Evolutionary conservation across 2,113 vertebrate genomes (phyloP).

Genomic region (Periophthalmus modestus): DNA sequence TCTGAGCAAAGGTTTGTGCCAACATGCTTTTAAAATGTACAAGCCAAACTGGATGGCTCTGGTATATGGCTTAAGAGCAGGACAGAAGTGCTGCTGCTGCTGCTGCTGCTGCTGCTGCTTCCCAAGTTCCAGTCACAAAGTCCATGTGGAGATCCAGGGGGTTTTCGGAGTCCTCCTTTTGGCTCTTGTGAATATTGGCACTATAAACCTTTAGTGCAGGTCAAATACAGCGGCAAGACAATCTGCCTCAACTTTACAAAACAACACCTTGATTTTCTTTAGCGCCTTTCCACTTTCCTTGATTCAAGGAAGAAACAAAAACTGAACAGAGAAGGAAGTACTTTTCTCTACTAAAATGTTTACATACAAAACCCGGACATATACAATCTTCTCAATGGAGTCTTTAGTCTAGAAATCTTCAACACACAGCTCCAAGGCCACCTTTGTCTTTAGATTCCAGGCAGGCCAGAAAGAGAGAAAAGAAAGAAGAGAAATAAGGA

Average conservation of each 20-base stretch:
- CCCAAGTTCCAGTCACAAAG: slow-evolving; percentile 14
- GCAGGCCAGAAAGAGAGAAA: slow-evolving; percentile 66
- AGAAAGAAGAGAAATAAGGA: slow-evolving; percentile 62
- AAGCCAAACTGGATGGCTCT: slow-evolving; percentile 1
- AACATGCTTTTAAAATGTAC: slow-evolving; percentile 51
- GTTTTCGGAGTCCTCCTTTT: slow-evolving; percentile 30
- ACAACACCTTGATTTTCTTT: slow-evolving; percentile 66
- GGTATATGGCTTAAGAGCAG: slow-evolving; percentile 16
- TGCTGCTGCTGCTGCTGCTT: slow-evolving; percentile 49
- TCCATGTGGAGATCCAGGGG: slow-evolving; percentile 31
- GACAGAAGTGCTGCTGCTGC: no score
- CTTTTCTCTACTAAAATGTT: slow-evolving; percentile 72
- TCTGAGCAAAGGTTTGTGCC: slow-evolving; percentile 29
- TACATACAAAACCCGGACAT: slow-evolving; percentile 47
- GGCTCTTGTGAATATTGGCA: slow-evolving; percentile 80
- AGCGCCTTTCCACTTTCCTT: slow-evolving; percentile 88
- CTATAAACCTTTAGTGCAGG: slow-evolving; percentile 72
- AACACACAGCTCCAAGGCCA: slow-evolving; percentile 90
- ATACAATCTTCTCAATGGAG: slow-evolving; percentile 82
- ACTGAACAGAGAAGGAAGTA: slow-evolving; percentile 78
- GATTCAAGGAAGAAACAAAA: slow-evolving; percentile 96
- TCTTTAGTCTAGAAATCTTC: slow-evolving; percentile 85
- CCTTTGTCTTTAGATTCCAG: no score
- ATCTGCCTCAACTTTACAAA: slow-evolving; percentile 74
- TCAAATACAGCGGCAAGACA: slow-evolving; percentile 72